Percentiles rank a stretch among this genome's conserved stretches.
These are phyloP conservation scores for Pseudococcus jackbeardsleyi DNA, from an alignment of 2,888 invertebrate species.

Conservation along the genomic window DNA sequence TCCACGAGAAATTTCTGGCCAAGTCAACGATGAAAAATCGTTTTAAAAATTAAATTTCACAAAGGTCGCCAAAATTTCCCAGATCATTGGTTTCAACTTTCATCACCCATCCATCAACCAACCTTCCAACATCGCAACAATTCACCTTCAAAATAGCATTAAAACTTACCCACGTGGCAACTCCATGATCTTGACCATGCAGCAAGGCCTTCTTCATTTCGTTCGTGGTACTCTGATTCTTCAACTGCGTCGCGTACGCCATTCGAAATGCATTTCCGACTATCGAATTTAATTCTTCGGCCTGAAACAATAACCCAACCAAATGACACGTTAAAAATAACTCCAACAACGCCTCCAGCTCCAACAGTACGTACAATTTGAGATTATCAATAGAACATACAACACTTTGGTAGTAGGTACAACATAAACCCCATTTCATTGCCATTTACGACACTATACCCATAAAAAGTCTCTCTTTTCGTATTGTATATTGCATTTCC, in stretches of 20 bases:
- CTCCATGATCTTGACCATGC: slow-evolving; percentile 30
- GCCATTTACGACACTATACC: background rate
- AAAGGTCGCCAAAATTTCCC: too few species aligned
- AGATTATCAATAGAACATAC: background rate
- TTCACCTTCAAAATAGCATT: too few species aligned
- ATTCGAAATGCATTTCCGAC: slow-evolving; percentile 93
- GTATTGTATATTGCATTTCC: slow-evolving; percentile 38
- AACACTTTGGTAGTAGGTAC: background rate
- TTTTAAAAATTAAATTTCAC: too few species aligned
- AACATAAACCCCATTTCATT: background rate
- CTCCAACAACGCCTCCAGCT: background rate
- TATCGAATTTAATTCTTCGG: slow-evolving; percentile 87
- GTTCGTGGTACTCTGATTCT: slow-evolving; percentile 69
- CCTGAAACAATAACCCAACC: slow-evolving; percentile 74
- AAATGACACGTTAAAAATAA: slow-evolving; percentile 13
- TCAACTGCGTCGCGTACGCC: slow-evolving; percentile 89
- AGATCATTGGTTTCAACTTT: too few species aligned
- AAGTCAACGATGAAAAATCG: too few species aligned
- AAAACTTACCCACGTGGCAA: slow-evolving; percentile 33
- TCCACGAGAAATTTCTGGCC: too few species aligned
- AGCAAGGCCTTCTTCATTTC: slow-evolving; percentile 36
- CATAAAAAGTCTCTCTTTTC: background rate
- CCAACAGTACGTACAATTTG: background rate
- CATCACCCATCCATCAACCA: too few species aligned
- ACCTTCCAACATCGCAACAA: too few species aligned